Evolutionary conservation across 35 echinoderm and acorn worm genomes (phyloP).

Genomic region (Apostichopus parvimensis): DNA sequence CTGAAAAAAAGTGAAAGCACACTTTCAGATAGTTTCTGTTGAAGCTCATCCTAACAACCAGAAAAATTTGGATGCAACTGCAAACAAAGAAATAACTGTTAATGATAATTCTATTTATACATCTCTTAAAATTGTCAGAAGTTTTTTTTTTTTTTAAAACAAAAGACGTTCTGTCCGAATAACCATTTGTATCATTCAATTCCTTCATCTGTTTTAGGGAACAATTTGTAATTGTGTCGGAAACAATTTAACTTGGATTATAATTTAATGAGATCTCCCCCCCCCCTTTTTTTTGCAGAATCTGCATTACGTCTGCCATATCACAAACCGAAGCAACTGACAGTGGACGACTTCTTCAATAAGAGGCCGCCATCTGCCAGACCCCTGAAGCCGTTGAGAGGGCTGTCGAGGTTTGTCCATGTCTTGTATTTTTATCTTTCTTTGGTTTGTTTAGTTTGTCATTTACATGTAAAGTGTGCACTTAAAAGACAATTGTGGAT

Average conservation of each 20-base stretch:
- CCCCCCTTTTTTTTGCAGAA: slow-evolving; percentile 54
- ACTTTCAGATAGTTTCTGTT: too few species aligned
- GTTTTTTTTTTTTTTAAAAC: too few species aligned
- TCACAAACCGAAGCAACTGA: slow-evolving; percentile 82
- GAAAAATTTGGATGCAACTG: too few species aligned
- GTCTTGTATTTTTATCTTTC: neutral
- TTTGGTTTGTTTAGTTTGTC: neutral
- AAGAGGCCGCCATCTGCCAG: slow-evolving; percentile 78
- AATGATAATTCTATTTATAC: too few species aligned
- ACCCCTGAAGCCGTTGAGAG: slow-evolving; percentile 58
- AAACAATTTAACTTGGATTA: neutral
- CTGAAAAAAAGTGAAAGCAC: too few species aligned
- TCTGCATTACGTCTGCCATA: slow-evolving; percentile 80
- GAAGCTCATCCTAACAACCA: too few species aligned
- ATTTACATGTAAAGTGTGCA: neutral
- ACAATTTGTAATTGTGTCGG: too few species aligned
- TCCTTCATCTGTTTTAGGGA: too few species aligned
- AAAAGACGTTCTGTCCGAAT: too few species aligned
- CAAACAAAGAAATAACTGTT: too few species aligned
- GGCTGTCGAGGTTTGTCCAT: slow-evolving; percentile 8
- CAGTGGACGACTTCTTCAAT: slow-evolving; percentile 94
- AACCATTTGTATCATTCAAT: too few species aligned
- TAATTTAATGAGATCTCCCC: neutral
- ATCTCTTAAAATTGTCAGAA: too few species aligned
- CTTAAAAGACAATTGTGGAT: neutral